Conservation (phyloP, 2,797 vertebrate genomes). For the Adelosebastes latens region DNA sequence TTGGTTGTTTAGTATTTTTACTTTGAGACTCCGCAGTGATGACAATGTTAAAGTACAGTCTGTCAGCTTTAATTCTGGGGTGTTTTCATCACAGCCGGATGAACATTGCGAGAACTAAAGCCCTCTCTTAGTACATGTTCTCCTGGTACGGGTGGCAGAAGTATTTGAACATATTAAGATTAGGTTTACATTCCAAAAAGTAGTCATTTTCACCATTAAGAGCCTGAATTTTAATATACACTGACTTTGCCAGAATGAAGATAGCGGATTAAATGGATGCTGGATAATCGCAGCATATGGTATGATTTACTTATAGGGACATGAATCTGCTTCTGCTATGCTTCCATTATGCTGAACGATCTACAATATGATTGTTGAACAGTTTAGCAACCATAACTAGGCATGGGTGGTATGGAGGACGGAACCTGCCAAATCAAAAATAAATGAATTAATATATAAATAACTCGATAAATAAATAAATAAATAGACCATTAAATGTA, state of each 20-base stretch:
- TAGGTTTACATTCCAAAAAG: slow-evolving; percentile 30
- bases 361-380: not conserved
- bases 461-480: no score
- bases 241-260: slow-evolving; percentile 6
- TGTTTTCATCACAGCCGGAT: slow-evolving; percentile 52
- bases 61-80: slow-evolving; percentile 54
- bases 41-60: slow-evolving; percentile 52
- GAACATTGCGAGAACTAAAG: slow-evolving; percentile 33
- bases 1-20: slow-evolving; percentile 22
- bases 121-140: slow-evolving; percentile 21
- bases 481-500: no score
- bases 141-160: not conserved
- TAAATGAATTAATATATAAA: no score
- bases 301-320: not conserved
- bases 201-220: slow-evolving; percentile 15
- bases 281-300: not conserved
- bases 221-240: slow-evolving; percentile 17
- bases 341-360: not conserved
- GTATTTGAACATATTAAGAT: slow-evolving; percentile 50
- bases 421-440: no score
- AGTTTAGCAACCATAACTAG: not conserved
- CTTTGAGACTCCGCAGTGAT: slow-evolving; percentile 31
- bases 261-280: slow-evolving; percentile 14
- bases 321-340: not conserved
- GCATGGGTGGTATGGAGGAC: no score